Evolutionary conservation across 2,888 invertebrate species (phyloP), one percentile per base, ranked within the genome.

Genomic region (Coelinius sp.): DNA sequence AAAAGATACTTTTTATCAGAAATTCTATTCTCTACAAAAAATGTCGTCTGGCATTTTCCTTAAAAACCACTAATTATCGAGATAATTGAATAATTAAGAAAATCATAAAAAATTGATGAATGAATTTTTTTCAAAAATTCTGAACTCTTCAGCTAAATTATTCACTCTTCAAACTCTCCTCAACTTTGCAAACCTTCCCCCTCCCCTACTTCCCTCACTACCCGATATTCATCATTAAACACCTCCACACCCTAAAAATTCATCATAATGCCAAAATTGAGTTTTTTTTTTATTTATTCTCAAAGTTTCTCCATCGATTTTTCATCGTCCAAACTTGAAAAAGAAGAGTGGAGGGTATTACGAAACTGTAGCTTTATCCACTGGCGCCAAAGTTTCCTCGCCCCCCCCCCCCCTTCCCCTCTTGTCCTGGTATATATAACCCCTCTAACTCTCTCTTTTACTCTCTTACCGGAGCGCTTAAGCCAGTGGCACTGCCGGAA

Each of bases 401-500:
- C 52, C 49, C 44, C 66, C 10, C 67, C 24, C 35, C 66, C 35
- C 52, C n/a, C 49, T 35, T 52, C 25, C 65, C 41, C 69, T 41
- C 46, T 49, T 41, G 12, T 46, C 25, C 64, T 17, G 31, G 24
- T 49, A 46, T 65, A 49, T 49, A 65, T 49, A 56, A 56, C 41
- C 66, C 35, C 35, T 31, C 22, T 38, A 77, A 76, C 79, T 79
- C 79, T 77, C 72, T 74, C 71, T 77, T 76, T 78, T 76, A 78
- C 75, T 75, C 77, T 72, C 75, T 76, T 69, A 76, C 78, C 76
- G 77, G 69, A 71, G 82, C 82, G 81, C 83, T 84, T 84, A 85
- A 85, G 86, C 84, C 83, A 82, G 79, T 84, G 84, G 84, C 83
- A 82, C 84, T 86, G 85, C 85, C 84, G 86, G 86, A 87, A 87